Evolutionary conservation across 2,797 vertebrate genomes (phyloP).

Genomic region (Lacerta viridis): DNA sequence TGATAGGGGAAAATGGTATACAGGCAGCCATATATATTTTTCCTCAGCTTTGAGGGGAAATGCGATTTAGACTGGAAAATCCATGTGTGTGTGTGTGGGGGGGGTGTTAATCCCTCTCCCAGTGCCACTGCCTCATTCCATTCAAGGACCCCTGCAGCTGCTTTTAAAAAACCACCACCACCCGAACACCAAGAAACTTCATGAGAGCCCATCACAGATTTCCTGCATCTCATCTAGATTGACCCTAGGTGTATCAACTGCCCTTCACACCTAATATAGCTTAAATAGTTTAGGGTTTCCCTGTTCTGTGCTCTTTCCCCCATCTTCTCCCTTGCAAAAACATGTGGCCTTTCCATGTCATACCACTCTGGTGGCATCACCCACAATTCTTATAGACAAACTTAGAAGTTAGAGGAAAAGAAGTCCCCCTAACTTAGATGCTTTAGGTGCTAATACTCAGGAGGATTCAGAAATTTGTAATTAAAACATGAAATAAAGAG

Average conservation of each 20-base stretch:
- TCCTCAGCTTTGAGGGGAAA: neutral
- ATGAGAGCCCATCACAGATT: too few species aligned
- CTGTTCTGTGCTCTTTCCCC: neutral
- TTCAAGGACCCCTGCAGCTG: too few species aligned
- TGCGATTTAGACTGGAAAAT: neutral
- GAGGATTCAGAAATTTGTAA: too few species aligned
- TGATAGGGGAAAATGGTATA: too few species aligned
- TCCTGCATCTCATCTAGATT: too few species aligned
- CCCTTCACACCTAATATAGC: neutral
- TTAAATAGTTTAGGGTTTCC: neutral
- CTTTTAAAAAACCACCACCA: too few species aligned
- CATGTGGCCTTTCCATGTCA: neutral
- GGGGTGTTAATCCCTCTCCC: neutral
- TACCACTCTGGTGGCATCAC: neutral
- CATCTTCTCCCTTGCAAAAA: neutral
- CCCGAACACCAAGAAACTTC: too few species aligned
- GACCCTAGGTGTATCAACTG: neutral
- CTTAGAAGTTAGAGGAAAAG: neutral
- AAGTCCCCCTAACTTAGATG: neutral
- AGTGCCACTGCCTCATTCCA: too few species aligned
- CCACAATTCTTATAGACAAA: neutral
- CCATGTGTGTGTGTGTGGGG: too few species aligned
- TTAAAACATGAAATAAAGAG: neutral
- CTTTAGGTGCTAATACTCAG: neutral
- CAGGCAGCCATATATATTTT: neutral